Percentiles rank a stretch among this genome's conserved stretches.
Evolutionary conservation across 2,113 vertebrate species (phyloP).

Genomic region (Herpetotheres cachinnans): DNA sequence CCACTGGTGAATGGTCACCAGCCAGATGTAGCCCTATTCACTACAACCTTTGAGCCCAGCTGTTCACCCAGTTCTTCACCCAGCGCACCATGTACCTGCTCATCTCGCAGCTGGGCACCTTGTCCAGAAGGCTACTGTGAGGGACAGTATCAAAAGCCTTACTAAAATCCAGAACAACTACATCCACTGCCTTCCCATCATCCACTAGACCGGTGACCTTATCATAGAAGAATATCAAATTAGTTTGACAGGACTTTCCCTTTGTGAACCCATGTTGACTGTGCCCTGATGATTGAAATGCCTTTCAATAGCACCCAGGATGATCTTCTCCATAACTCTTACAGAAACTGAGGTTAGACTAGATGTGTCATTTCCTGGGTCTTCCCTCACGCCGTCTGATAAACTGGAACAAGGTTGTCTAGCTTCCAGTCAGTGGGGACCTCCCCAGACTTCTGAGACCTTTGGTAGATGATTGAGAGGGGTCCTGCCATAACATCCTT

Average conservation of each 20-base stretch:
- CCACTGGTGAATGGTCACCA: too few relatives aligned
- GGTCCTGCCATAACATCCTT: too few relatives aligned
- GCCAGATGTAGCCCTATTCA: too few relatives aligned
- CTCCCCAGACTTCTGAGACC: too few relatives aligned
- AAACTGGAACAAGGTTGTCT: neutral
- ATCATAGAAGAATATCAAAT: neutral
- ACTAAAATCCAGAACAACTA: neutral
- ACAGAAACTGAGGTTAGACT: neutral
- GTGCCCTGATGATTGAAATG: neutral
- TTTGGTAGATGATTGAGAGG: too few relatives aligned
- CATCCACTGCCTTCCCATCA: neutral
- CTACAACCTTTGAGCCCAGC: neutral
- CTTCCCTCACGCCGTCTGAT: neutral
- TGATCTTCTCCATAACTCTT: too few relatives aligned
- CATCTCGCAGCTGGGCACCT: neutral
- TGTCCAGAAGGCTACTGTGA: neutral
- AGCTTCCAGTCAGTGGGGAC: neutral
- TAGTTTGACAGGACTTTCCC: neutral
- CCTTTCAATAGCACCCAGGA: neutral
- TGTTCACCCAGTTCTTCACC: neutral
- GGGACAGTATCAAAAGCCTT: neutral
- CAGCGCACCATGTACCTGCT: rapidly evolving
- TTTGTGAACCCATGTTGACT: neutral
- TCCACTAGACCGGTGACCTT: too few relatives aligned
- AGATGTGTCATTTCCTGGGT: neutral